Base-by-base conservation (phyloP, 2,113 vertebrate genomes). In the Corythaeola cristata region DNA sequence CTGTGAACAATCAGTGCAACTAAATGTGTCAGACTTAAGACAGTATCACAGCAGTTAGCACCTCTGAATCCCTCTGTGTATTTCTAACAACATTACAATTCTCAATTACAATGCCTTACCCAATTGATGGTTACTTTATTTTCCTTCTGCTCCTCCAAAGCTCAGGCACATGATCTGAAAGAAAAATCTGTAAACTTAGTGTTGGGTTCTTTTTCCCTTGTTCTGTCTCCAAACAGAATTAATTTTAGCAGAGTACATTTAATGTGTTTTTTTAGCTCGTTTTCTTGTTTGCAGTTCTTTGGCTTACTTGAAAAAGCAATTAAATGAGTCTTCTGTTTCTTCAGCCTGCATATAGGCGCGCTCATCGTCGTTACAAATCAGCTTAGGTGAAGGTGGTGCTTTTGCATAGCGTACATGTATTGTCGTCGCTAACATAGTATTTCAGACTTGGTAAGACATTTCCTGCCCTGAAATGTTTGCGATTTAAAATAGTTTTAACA, bases 161-260 rank as follows among this genome's bases (percentile, higher is more conserved):
- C 63, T 90, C 45, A 81, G 71, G 44, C 32, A 21, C 10, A 1
- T 11, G 66, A 72, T 76, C 35, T 66, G 35, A 79, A 89, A 78
- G 23, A 73, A 87, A 76, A 76, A 66, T 84, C 39, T 63, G 33
- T 87, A 50, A 60, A 59, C 13, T 58, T 79, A 2, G 1, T 12
- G 9, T 50, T 85, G 20, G 14, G 9, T 49, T 91, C 35, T 1
- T 27, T 85, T 81, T 81, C 20, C 60, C 90, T 87, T 87, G 39
- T 86, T 95, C 73, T 71, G 92, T 81, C n/a, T 93, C 66, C 87
- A 91, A 77, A 71, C 32, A 86, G 81, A 85, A 55, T 80, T 87
- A 76, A 52, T 67, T 83, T 87, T 39, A 82, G 41, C 39, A 5
- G 39, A 85, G 15, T 41, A 53, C 23, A 35, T 76, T 69, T 71